These are phyloP conservation scores for Cyprinella venusta DNA, from an alignment of 2,797 vertebrate species.

Conservation along the genomic window DNA sequence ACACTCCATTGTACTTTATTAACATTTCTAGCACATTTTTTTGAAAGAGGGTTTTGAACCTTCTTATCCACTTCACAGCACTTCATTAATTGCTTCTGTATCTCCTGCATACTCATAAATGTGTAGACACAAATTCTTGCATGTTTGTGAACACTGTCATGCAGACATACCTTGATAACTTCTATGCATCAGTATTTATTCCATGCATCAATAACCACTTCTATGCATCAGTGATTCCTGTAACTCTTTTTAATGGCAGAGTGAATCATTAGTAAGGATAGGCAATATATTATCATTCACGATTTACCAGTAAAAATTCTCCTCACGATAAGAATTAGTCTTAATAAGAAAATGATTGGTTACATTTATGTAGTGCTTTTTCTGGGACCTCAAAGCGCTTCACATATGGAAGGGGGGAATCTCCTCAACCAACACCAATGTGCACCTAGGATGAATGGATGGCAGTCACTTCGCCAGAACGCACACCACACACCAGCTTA, in stretches of 20 bases:
- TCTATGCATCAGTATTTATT: not conserved
- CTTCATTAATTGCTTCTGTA: slow-evolving; percentile 78
- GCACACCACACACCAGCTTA: too few species aligned
- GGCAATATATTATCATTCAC: too few species aligned
- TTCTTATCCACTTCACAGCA: slow-evolving; percentile 82
- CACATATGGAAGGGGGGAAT: too few species aligned
- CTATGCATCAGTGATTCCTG: not conserved
- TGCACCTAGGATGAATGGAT: too few species aligned
- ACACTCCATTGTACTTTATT: slow-evolving; percentile 71
- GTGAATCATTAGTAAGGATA: not conserved
- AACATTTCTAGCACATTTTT: slow-evolving; percentile 77
- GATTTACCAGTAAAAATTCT: too few species aligned
- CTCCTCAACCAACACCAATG: too few species aligned
- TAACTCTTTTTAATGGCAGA: not conserved
- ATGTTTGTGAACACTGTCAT: slow-evolving; percentile 11
- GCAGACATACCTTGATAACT: not conserved
- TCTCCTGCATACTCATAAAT: slow-evolving; percentile 38
- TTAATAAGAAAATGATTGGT: too few species aligned
- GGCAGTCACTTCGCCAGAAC: too few species aligned
- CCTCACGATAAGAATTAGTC: too few species aligned
- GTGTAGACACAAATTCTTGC: slow-evolving; percentile 33
- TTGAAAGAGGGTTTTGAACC: slow-evolving; percentile 74
- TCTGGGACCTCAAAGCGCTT: too few species aligned
- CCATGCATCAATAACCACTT: not conserved
- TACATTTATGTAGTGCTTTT: too few species aligned